Evolutionary conservation across 2,888 invertebrate species (phyloP).

Genomic region (Aspidiotus destructor): DNA sequence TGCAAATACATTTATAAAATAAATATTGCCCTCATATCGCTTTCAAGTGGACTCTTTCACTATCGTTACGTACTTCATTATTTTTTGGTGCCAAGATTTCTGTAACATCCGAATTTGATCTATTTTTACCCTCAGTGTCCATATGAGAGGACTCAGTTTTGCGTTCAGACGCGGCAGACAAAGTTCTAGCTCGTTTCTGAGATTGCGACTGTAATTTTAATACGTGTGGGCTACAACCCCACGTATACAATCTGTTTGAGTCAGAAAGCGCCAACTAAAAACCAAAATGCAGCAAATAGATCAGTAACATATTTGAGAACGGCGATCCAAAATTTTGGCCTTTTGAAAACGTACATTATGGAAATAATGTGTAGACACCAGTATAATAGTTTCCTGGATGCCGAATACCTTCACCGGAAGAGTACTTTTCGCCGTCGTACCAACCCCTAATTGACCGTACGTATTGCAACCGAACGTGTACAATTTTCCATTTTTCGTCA

Average conservation of each 20-base stretch:
- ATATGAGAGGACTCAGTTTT: too few species aligned
- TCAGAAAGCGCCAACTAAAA: constrained; percentile 56
- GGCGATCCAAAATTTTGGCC: not conserved
- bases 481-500: constrained; percentile 59
- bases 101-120: too few species aligned
- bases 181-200: constrained; percentile 46
- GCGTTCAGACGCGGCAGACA: not conserved
- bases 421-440: constrained; percentile 49
- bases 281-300: constrained; percentile 30
- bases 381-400: constrained; percentile 47
- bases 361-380: constrained; percentile 59
- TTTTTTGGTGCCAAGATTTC: too few species aligned
- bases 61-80: too few species aligned
- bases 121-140: too few species aligned
- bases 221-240: constrained; percentile 70
- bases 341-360: constrained; percentile 51
- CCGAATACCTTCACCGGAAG: constrained; percentile 50
- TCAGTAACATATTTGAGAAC: not conserved
- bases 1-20: constrained; percentile 14
- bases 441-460: constrained; percentile 66
- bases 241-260: constrained; percentile 57
- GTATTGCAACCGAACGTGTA: constrained; percentile 61
- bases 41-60: too few species aligned
- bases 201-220: constrained; percentile 57
- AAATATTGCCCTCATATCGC: not conserved